Evolutionary conservation across 2,888 invertebrate species (phyloP), one percentile per base, ranked within the genome.

Genomic region (Drosophila fungiperda): DNA sequence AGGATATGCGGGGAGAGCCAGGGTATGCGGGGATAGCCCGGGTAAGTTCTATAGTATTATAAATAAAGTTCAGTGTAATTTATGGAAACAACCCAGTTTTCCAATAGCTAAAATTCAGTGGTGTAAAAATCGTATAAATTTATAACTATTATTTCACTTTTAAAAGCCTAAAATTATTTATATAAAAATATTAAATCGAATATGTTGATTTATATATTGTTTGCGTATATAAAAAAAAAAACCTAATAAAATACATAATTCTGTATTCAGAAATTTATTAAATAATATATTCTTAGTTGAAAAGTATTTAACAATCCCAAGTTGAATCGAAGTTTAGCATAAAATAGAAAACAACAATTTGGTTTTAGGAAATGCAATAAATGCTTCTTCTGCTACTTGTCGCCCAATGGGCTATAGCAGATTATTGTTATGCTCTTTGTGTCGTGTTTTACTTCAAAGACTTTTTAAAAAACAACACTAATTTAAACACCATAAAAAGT

Each of bases 391-490:
- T 29, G 29, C 6, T 4, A 5, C 5, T 29, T 6, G 29, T 29
- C 29, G 5, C 29, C 29, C 29, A 29, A 29, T 29, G 29, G 29
- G 20, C 26, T 26, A 17, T 17, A 9, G 32, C 12, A n/a, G 9
- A 29, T n/a, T 2, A 33, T 26, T 26, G 17, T n/a, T 29, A 63
- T 20, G 54, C 15, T 6, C 8, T 32, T 55, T 12, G 38, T 26
- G 38, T 11, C 26, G 17, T n/a, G 38, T 9, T 12, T n/a, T 12
- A 12, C 20, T 15, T 3, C 23, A 45, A 15, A 33, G 17, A 32
- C 23, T 20, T 50, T 29, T 26, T 6, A 54, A 42, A 42, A 29
- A 42, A 32, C 12, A 9, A 38, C 54, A 55, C 57, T 45, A 63
- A 45, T 26, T 12, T 57, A 0, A 55, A 8, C 12, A 15, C 17